Evolutionary conservation across 2,113 vertebrate species (phyloP).

Genomic region (Macroglossus sobrinus): DNA sequence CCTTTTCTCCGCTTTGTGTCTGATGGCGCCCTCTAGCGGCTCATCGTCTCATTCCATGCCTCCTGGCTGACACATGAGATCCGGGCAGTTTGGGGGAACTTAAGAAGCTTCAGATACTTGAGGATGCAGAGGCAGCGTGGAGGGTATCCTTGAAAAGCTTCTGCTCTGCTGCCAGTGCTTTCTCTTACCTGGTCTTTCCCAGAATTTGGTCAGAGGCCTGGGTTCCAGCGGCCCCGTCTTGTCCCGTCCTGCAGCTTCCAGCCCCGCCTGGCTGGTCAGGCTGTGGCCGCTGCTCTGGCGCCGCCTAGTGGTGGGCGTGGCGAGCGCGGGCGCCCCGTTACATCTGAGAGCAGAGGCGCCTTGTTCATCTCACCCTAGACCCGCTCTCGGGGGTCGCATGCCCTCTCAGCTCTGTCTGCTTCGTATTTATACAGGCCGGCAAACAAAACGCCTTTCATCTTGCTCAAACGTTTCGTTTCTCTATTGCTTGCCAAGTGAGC

Average conservation of each 20-base stretch:
- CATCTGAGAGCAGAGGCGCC: accelerated
- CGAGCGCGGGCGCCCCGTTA: neutral
- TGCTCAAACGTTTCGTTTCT: neutral
- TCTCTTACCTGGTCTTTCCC: neutral
- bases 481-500: accelerated
- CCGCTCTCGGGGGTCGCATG: accelerated
- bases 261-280: accelerated
- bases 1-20: neutral
- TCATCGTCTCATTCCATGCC: neutral
- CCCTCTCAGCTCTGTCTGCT: neutral
- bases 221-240: neutral
- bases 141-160: neutral
- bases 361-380: accelerated
- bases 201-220: neutral
- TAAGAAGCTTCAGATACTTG: neutral
- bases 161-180: neutral
- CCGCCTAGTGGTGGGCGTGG: slow-evolving; percentile 60
- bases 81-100: neutral
- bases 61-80: neutral
- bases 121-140: neutral
- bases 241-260: neutral
- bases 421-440: neutral
- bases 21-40: accelerated
- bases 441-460: neutral
- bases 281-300: slow-evolving; percentile 74